These are phyloP conservation scores for Bubalus kerabau DNA, from an alignment of 2,113 vertebrate genomes.

Conservation along the genomic window DNA sequence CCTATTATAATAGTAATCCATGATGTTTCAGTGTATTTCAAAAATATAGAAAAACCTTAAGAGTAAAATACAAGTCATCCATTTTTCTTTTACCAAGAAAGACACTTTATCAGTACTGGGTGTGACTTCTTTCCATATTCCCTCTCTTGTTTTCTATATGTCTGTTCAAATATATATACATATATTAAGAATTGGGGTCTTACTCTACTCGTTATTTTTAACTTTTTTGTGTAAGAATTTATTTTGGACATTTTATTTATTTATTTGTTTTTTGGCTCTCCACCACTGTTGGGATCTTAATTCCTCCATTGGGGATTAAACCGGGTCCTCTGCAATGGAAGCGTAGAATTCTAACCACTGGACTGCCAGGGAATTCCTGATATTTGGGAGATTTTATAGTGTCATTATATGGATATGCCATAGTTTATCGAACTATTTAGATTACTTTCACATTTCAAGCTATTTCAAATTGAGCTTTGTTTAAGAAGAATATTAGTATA, in stretches of 20 bases:
- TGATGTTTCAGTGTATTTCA: not conserved
- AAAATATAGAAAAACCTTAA: not conserved
- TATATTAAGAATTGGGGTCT: not conserved
- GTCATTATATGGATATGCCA: not conserved
- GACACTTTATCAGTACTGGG: not conserved
- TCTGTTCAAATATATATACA: not conserved
- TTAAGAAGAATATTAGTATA: not conserved
- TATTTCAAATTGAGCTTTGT: slow-evolving; percentile 5
- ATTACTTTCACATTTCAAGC: not conserved
- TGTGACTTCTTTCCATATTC: not conserved
- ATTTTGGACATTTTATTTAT: not conserved
- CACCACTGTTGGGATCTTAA: not conserved
- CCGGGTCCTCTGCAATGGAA: not conserved
- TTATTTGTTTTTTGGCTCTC: not conserved
- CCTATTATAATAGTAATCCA: not conserved
- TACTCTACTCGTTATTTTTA: not conserved
- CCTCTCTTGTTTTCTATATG: not conserved
- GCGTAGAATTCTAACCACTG: not conserved
- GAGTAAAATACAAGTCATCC: not conserved
- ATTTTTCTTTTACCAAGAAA: slow-evolving; percentile 12
- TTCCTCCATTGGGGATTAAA: not conserved
- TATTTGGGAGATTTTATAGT: not conserved
- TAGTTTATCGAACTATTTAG: not conserved
- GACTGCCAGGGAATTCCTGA: not conserved
- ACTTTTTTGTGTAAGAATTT: not conserved